Percentiles rank a stretch among this genome's conserved stretches.
Evolutionary conservation across 2,113 vertebrate species (phyloP).

Genomic region (Dicrurus megarhynchus): DNA sequence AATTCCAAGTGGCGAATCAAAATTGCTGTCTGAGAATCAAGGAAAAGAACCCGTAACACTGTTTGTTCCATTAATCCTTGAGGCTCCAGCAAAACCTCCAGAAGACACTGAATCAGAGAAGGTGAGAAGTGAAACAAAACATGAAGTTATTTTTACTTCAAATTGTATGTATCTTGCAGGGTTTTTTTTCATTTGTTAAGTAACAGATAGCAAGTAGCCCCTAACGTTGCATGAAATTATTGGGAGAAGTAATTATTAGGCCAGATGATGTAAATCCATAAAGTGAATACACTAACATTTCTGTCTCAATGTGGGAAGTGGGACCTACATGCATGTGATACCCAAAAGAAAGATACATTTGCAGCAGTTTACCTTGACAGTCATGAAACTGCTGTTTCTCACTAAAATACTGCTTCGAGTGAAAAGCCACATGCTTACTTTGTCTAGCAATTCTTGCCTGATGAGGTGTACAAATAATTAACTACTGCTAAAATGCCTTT

Average conservation of each 20-base stretch:
- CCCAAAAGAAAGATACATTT: not conserved
- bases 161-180: not conserved
- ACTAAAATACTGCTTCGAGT: not conserved
- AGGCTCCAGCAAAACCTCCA: slow-evolving; percentile 53
- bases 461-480: not conserved
- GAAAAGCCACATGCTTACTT: not conserved
- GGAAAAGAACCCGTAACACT: slow-evolving; percentile 44
- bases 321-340: not conserved
- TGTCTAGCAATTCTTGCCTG: not conserved
- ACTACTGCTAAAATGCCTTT: not conserved
- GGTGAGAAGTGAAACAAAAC: slow-evolving; percentile 44
- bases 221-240: not conserved
- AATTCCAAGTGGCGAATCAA: slow-evolving; percentile 56
- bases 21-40: slow-evolving; percentile 55
- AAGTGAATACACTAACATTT: not conserved
- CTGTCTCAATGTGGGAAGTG: not conserved
- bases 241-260: not conserved
- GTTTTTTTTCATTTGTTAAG: not conserved
- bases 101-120: slow-evolving; percentile 63
- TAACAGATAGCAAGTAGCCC: not conserved
- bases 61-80: slow-evolving; percentile 44
- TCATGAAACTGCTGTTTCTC: not conserved
- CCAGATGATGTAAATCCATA: not conserved
- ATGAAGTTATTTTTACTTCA: not conserved
- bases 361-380: not conserved